phyloP scores from a whole-genome alignment of 2,113 vertebrate genomes.

The Pardalotus punctatus region DNA sequence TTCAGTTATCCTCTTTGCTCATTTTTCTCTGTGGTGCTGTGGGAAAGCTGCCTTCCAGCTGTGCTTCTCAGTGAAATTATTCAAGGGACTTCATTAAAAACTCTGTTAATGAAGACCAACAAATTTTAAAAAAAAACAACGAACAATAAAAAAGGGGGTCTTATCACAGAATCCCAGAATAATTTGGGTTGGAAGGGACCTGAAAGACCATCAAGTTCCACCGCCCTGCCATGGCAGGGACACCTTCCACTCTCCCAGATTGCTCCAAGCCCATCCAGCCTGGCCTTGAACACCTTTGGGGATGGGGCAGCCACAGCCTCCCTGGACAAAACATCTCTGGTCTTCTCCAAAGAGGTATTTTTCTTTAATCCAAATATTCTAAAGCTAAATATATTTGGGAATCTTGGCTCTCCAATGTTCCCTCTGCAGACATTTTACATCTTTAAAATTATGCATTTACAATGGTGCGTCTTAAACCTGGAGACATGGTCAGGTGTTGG shows the following conservation, averaged over 20 bases:
- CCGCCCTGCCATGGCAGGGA: not conserved
- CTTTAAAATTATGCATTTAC: not conserved
- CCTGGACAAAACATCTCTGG: not conserved
- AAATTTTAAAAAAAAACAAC: not conserved
- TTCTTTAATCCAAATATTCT: not conserved
- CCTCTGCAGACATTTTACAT: not conserved
- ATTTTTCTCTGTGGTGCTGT: not conserved
- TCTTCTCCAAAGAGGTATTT: not conserved
- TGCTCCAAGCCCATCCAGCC: not conserved
- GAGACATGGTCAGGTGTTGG: not conserved
- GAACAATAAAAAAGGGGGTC: not conserved
- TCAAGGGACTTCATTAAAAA: not conserved
- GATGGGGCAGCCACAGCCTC: not conserved
- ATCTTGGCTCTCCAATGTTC: rapidly evolving
- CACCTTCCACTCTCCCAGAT: not conserved
- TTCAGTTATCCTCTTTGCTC: not conserved
- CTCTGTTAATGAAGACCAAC: not conserved
- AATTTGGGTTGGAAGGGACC: not conserved
- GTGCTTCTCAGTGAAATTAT: not conserved
- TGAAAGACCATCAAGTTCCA: not conserved
- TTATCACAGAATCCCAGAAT: not conserved
- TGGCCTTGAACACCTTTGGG: not conserved
- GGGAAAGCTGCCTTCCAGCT: not conserved
- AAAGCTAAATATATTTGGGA: not conserved
- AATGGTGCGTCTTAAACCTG: not conserved